phyloP scores from a whole-genome alignment of 2,888 invertebrate genomes.

The Cosmopolites sordidus region DNA sequence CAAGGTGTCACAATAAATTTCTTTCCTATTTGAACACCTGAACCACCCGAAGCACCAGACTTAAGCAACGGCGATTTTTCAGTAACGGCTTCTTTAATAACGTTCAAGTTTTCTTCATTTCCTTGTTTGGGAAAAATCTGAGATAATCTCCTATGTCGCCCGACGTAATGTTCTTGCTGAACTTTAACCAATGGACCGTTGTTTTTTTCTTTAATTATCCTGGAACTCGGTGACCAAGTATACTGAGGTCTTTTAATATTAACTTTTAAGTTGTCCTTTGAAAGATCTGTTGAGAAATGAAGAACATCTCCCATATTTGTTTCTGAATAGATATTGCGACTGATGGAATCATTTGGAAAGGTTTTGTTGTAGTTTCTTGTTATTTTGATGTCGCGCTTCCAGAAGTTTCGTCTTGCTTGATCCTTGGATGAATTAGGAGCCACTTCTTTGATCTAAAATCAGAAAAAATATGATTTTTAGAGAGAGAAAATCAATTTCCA shows the following conservation, averaged over 20 bases:
- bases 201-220: not conserved
- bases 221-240: constrained; percentile 39
- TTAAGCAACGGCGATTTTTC: constrained; percentile 21
- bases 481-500: not conserved
- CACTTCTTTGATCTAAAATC: constrained; percentile 60
- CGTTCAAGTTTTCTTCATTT: constrained; percentile 17
- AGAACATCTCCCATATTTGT: constrained; percentile 25
- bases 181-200: not conserved
- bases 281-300: constrained; percentile 35
- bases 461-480: no score
- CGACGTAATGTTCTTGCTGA: not conserved
- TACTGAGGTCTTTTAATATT: constrained; percentile 30
- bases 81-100: constrained; percentile 8
- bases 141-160: constrained; percentile 26
- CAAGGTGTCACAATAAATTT: constrained; percentile 37
- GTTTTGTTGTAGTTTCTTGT: constrained; percentile 55
- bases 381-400: constrained; percentile 61
- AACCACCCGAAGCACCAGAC: not conserved
- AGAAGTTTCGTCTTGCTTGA: constrained; percentile 51
- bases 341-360: constrained; percentile 42
- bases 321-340: constrained; percentile 36
- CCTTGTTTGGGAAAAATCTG: constrained; percentile 28
- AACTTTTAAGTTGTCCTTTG: constrained; percentile 29
- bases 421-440: constrained; percentile 53
- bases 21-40: constrained; percentile 22